Conservation (phyloP, 2,888 invertebrate genomes). For the Andrena haemorrhoa region DNA sequence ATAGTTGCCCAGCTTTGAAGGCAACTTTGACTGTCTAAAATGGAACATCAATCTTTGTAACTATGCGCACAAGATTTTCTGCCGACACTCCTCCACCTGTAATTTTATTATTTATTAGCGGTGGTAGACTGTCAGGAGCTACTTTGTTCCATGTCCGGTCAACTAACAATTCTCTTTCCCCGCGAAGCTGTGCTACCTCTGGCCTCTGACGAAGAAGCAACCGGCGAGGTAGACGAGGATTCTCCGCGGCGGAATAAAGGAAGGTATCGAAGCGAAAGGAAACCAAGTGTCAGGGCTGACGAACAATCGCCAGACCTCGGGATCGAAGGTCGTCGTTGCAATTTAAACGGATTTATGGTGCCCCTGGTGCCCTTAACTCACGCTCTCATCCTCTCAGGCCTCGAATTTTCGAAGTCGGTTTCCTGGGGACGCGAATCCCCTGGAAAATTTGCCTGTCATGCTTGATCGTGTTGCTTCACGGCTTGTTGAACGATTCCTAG, state of each 20-base stretch:
- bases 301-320: conserved; percentile 64
- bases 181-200: too few species aligned
- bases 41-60: too few species aligned
- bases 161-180: too few species aligned
- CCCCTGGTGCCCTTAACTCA: conserved; percentile 76
- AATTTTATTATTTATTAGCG: too few species aligned
- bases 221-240: neutral
- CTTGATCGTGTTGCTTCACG: conserved; percentile 70
- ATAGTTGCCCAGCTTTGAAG: too few species aligned
- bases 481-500: conserved; percentile 56
- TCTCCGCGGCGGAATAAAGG: conserved; percentile 5
- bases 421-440: conserved; percentile 15
- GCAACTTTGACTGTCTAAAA: too few species aligned
- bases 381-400: conserved; percentile 48
- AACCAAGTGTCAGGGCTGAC: conserved; percentile 27
- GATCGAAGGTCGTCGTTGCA: conserved; percentile 77
- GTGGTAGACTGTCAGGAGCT: too few species aligned
- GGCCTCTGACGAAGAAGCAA: neutral
- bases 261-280: conserved; percentile 20
- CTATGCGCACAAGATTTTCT: too few species aligned
- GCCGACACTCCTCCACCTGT: too few species aligned
- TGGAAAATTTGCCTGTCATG: conserved; percentile 64
- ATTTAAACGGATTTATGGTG: conserved; percentile 78
- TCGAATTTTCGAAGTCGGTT: conserved; percentile 69
- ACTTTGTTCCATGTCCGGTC: too few species aligned